A percentile compares a stretch with the other conserved stretches of the same genome.
Conservation (phyloP, 2,888 invertebrate genomes). For the Hypsopygia costalis region DNA sequence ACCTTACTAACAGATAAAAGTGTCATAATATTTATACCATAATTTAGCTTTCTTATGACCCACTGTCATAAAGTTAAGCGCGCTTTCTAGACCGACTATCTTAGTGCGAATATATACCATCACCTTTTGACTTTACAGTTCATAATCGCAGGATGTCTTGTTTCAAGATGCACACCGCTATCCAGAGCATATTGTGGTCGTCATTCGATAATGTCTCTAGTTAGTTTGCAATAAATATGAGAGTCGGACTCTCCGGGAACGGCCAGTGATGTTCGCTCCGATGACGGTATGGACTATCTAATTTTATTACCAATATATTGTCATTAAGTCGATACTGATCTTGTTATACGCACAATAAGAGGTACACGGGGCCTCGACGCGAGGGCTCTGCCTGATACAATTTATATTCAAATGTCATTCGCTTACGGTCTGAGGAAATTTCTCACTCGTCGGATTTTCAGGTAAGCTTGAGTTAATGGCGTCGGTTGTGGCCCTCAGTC, state of each 20-base stretch:
- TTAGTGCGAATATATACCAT: constrained; percentile 43
- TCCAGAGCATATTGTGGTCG: constrained; percentile 53
- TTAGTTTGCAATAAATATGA: constrained; percentile 75
- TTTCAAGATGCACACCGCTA: constrained; percentile 45
- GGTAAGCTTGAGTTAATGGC: constrained; percentile 72
- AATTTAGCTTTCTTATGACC: constrained; percentile 74
- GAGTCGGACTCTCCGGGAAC: constrained; percentile 50
- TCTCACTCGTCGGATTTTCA: constrained; percentile 76
- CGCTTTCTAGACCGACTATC: constrained; percentile 48
- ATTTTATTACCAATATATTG: constrained; percentile 81
- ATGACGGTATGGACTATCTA: constrained; percentile 77
- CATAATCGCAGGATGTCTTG: constrained; percentile 40
- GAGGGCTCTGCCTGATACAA: constrained; percentile 55
- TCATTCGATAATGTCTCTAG: constrained; percentile 77
- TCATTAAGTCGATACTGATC: constrained; percentile 81
- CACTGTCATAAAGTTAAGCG: constrained; percentile 65
- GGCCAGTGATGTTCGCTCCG: constrained; percentile 59
- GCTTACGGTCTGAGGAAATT: constrained; percentile 67
- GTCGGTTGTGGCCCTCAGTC: constrained; percentile 36
- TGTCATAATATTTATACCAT: constrained; percentile 78
- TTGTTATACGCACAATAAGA: constrained; percentile 79
- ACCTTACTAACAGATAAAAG: constrained; percentile 69
- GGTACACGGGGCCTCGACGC: constrained; percentile 54
- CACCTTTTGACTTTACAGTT: constrained; percentile 43
- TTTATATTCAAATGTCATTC: constrained; percentile 78